Percentiles rank a stretch among this genome's conserved stretches.
phyloP scores from a whole-genome alignment of 2,888 invertebrate genomes.

The Biston betularia region DNA sequence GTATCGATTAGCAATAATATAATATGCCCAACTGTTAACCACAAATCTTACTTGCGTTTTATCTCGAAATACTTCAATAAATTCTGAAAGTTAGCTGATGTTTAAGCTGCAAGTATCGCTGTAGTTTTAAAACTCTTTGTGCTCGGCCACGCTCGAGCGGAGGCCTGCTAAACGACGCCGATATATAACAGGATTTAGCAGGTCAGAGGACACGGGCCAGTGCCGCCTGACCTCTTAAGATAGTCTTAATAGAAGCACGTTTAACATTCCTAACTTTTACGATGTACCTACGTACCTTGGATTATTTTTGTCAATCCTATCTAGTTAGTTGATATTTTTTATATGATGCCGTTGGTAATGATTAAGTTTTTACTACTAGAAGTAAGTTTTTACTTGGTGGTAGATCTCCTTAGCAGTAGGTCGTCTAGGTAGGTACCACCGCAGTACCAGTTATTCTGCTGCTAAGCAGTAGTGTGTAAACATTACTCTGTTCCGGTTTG shows the following conservation, averaged over 20 bases:
- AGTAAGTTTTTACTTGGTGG: too few species aligned
- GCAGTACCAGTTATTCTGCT: too few species aligned
- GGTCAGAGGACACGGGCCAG: slow-evolving; percentile 52
- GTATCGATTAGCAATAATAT: background rate
- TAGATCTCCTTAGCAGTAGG: too few species aligned
- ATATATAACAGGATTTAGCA: slow-evolving; percentile 61
- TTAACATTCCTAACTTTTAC: slow-evolving; percentile 34
- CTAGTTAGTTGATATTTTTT: background rate
- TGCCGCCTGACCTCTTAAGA: slow-evolving; percentile 53
- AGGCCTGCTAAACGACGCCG: slow-evolving; percentile 51
- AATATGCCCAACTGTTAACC: background rate
- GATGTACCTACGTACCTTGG: background rate
- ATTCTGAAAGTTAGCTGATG: slow-evolving; percentile 35
- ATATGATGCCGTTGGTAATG: background rate
- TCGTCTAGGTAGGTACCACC: too few species aligned
- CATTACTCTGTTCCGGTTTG: too few species aligned
- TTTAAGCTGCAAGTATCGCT: slow-evolving; percentile 38
- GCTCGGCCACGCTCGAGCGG: slow-evolving; percentile 48
- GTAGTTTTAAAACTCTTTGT: slow-evolving; percentile 50
- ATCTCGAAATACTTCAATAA: slow-evolving; percentile 14
- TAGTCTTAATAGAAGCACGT: slow-evolving; percentile 42
- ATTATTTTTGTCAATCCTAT: background rate
- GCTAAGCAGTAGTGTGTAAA: too few species aligned
- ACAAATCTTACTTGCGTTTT: slow-evolving; percentile 8
- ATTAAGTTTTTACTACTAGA: too few species aligned